Percentiles rank a stretch among this genome's conserved stretches.
Conservation (phyloP, 2,113 vertebrate species). For the Tetrao urogallus region DNA sequence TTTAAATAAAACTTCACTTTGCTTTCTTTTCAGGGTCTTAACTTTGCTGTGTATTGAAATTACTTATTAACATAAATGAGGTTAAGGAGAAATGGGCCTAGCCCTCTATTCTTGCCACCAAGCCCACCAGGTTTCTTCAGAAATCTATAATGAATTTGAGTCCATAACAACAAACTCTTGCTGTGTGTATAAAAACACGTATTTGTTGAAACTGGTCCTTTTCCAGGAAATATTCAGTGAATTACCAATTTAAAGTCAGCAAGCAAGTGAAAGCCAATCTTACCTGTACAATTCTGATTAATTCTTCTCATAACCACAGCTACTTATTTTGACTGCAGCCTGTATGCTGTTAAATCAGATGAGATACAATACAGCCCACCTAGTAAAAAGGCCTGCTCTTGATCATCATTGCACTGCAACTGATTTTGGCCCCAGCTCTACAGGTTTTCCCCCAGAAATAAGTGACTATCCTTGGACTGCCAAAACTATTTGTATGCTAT, state of each 20-base stretch:
- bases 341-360: not conserved
- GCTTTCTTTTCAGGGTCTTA: not conserved
- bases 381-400: not conserved
- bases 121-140: not conserved
- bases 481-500: not conserved
- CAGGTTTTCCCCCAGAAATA: not conserved
- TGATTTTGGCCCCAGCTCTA: not conserved
- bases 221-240: not conserved
- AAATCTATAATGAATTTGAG: not conserved
- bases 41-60: not conserved
- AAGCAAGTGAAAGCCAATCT: not conserved
- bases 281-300: not conserved
- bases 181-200: not conserved
- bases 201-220: not conserved
- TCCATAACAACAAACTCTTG: not conserved
- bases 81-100: not conserved
- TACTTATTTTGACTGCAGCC: not conserved
- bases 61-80: not conserved
- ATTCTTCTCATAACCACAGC: not conserved
- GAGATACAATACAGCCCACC: not conserved
- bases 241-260: not conserved
- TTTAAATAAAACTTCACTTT: not conserved
- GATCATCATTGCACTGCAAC: not conserved
- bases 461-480: not conserved
- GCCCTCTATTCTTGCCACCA: not conserved